These are phyloP conservation scores for Boleophthalmus pectinirostris DNA, from an alignment of 2,113 vertebrate genomes.

Conservation along the genomic window DNA sequence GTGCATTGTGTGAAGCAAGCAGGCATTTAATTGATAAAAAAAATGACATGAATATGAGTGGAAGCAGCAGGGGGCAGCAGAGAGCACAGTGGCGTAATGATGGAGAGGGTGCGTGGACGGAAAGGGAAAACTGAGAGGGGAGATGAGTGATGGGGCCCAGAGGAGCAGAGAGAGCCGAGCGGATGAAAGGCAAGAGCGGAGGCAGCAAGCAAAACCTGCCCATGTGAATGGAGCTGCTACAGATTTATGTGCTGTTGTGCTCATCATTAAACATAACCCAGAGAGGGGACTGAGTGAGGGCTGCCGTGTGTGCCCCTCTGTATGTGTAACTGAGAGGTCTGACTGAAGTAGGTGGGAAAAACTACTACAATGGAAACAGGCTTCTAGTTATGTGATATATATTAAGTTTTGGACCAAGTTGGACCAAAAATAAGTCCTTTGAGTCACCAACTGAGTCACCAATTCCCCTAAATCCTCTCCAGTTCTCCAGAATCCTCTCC, in stretches of 20 bases:
- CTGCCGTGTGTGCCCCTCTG: constrained; percentile 50
- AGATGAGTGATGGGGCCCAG: constrained; percentile 64
- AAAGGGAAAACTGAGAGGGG: constrained; percentile 66
- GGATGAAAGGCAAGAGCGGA: constrained; percentile 63
- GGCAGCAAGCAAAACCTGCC: constrained; percentile 67
- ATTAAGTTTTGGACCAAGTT: background rate
- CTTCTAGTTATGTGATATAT: background rate
- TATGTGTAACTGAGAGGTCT: constrained; percentile 10
- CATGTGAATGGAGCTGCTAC: constrained; percentile 59
- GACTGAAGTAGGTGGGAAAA: background rate
- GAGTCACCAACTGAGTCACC: background rate
- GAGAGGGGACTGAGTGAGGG: constrained; percentile 46
- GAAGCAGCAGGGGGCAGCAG: constrained; percentile 47
- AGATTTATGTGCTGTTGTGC: constrained; percentile 68
- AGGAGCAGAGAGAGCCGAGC: constrained; percentile 53
- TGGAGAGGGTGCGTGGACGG: constrained; percentile 65
- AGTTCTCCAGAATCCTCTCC: too few relatives aligned
- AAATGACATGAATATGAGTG: constrained; percentile 63
- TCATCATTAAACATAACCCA: constrained; percentile 66
- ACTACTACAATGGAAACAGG: background rate
- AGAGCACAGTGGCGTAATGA: constrained; percentile 45
- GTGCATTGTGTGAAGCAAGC: constrained; percentile 20
- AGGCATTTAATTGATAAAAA: constrained; percentile 43
- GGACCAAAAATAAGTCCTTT: too few relatives aligned
- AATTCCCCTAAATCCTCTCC: too few relatives aligned